phyloP scores from a whole-genome alignment of 35 echinoderm and acorn worm species.

The Ophioderma brevispina region DNA sequence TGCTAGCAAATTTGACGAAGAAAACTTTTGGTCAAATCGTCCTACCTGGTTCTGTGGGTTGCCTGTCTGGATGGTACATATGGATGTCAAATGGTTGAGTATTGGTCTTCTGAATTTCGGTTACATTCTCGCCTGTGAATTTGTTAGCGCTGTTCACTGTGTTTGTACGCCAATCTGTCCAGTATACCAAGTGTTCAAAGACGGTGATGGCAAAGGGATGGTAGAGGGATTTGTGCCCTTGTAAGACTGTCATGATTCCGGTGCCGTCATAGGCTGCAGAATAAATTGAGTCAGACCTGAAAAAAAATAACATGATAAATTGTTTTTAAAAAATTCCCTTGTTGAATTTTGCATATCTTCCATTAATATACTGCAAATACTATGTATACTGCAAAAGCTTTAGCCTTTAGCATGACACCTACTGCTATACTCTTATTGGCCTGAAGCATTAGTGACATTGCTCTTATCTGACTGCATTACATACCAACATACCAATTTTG shows the following conservation, averaged over 20 bases:
- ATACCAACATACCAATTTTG: no score
- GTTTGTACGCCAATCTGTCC: slow-evolving; percentile 94
- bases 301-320: not conserved
- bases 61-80: slow-evolving; percentile 76
- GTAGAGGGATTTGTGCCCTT: slow-evolving; percentile 60
- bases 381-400: no score
- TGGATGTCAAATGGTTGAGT: slow-evolving; percentile 95
- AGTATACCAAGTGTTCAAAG: slow-evolving; percentile 87
- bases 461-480: no score
- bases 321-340: no score
- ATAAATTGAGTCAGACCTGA: slow-evolving; percentile 92
- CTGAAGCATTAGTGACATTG: no score
- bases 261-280: slow-evolving; percentile 75
- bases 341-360: no score
- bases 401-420: no score
- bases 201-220: slow-evolving; percentile 94
- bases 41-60: slow-evolving; percentile 16
- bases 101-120: slow-evolving; percentile 61
- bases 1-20: no score
- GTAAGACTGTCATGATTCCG: slow-evolving; percentile 47
- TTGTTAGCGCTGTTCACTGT: slow-evolving; percentile 88
- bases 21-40: not conserved
- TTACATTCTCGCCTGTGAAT: slow-evolving; percentile 80
- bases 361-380: no score
- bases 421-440: no score